phyloP scores from a whole-genome alignment of 2,888 invertebrate genomes.

The Apoda limacodes region DNA sequence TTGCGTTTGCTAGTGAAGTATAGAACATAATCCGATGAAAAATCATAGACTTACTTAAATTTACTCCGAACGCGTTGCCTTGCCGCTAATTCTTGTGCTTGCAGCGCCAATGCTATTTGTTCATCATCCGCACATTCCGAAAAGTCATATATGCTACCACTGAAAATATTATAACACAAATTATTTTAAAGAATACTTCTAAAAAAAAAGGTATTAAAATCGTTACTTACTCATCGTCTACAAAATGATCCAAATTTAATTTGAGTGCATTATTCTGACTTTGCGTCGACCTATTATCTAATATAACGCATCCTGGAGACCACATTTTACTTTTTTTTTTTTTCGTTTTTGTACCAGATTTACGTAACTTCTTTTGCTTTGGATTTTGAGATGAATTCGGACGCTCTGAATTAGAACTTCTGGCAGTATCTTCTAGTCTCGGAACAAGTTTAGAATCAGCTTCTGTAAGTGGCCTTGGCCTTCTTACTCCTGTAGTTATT shows the following conservation, averaged over 20 bases:
- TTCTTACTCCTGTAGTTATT: slow-evolving; percentile 43
- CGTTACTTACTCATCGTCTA: slow-evolving; percentile 48
- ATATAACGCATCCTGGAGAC: slow-evolving; percentile 53
- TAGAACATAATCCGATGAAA: too few species aligned
- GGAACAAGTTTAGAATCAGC: slow-evolving; percentile 32
- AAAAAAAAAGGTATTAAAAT: slow-evolving; percentile 1
- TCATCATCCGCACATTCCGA: slow-evolving; percentile 88
- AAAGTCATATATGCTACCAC: slow-evolving; percentile 65
- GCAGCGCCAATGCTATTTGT: slow-evolving; percentile 86
- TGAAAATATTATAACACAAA: slow-evolving; percentile 22
- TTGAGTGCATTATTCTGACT: slow-evolving; percentile 41
- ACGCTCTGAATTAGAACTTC: slow-evolving; percentile 24
- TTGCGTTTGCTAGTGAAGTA: too few species aligned
- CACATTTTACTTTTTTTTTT: slow-evolving; percentile 49
- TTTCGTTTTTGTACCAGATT: slow-evolving; percentile 37
- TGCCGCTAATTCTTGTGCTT: slow-evolving; percentile 85
- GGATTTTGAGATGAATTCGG: slow-evolving; percentile 32
- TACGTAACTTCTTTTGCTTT: slow-evolving; percentile 37
- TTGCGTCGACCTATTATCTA: slow-evolving; percentile 45
- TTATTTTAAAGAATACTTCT: slow-evolving; percentile 1
- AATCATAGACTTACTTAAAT: slow-evolving; percentile 71
- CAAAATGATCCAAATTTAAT: slow-evolving; percentile 59
- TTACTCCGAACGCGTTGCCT: slow-evolving; percentile 83
- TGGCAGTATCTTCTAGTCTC: slow-evolving; percentile 29
- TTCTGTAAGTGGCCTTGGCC: slow-evolving; percentile 38